These are phyloP conservation scores for Henricia sp. DNA, from an alignment of 53 echinoderm and acorn worm genomes.

Conservation along the genomic window DNA sequence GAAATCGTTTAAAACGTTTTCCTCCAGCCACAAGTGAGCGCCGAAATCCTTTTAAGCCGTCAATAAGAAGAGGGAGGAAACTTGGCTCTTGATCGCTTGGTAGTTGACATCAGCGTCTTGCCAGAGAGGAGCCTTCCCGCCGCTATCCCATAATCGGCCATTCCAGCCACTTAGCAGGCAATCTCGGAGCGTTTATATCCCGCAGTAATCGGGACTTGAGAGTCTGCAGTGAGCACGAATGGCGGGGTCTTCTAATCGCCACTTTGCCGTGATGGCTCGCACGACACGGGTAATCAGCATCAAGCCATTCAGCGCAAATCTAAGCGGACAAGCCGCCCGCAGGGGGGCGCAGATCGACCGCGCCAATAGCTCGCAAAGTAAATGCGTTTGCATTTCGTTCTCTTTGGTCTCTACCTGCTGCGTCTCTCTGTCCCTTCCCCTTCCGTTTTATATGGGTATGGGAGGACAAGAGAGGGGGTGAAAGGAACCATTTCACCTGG, in stretches of 20 bases:
- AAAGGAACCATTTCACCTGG: slow-evolving; percentile 54
- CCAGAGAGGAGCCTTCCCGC: neutral
- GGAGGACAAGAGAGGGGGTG: neutral
- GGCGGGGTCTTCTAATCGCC: slow-evolving; percentile 24
- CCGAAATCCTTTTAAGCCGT: slow-evolving; percentile 51
- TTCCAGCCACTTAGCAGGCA: slow-evolving; percentile 53
- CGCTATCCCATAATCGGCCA: slow-evolving; percentile 39
- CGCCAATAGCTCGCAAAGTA: neutral
- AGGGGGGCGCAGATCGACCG: slow-evolving; percentile 2
- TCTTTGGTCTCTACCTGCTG: neutral
- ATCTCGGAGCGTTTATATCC: slow-evolving; percentile 50
- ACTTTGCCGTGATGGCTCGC: slow-evolving; percentile 47
- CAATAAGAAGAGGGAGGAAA: slow-evolving; percentile 1
- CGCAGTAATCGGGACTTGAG: slow-evolving; percentile 5
- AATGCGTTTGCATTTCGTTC: neutral
- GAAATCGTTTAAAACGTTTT: slow-evolving; percentile 7
- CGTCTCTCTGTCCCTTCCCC: neutral
- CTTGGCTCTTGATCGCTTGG: slow-evolving; percentile 47
- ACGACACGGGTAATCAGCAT: slow-evolving; percentile 47
- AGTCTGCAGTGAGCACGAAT: neutral
- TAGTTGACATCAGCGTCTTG: slow-evolving; percentile 39
- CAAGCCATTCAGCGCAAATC: slow-evolving; percentile 29
- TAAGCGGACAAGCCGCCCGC: slow-evolving; percentile 34
- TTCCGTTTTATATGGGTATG: neutral
- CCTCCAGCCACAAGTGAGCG: neutral